Evolutionary conservation across 1,140 invertebrate genomes (phyloP).

Genomic region (Grapholita molesta): DNA sequence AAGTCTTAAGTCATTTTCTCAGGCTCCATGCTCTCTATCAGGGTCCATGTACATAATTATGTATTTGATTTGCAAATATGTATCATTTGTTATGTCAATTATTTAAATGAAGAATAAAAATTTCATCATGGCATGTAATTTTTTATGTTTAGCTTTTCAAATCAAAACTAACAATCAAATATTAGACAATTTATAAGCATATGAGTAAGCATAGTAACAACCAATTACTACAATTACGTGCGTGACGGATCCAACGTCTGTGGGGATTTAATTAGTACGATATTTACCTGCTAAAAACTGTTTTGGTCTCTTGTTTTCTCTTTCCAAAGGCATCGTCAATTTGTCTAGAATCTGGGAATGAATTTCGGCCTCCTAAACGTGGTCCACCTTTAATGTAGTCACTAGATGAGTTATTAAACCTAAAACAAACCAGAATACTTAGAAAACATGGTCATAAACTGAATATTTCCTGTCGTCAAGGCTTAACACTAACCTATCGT

Average conservation of each 20-base stretch:
- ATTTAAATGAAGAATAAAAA: too few species aligned
- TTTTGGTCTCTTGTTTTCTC: slow-evolving; percentile 74
- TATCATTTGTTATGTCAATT: too few species aligned
- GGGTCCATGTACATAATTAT: too few species aligned
- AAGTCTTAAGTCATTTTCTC: too few species aligned
- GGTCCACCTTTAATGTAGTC: slow-evolving; percentile 58
- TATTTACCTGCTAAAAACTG: slow-evolving; percentile 73
- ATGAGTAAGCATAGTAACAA: neutral
- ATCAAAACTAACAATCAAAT: neutral
- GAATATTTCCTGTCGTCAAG: slow-evolving; percentile 23
- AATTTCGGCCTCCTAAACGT: slow-evolving; percentile 47
- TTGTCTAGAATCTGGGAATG: slow-evolving; percentile 53
- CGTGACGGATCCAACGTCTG: neutral
- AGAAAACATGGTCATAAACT: slow-evolving; percentile 19
- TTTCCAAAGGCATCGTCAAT: slow-evolving; percentile 61
- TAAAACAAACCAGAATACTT: slow-evolving; percentile 24
- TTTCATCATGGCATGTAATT: too few species aligned
- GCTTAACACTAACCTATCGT: slow-evolving; percentile 66
- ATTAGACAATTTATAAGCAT: neutral
- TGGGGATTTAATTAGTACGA: neutral
- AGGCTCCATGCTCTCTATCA: too few species aligned
- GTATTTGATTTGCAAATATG: too few species aligned
- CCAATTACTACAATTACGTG: neutral
- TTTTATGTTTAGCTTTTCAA: too few species aligned
- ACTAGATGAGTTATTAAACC: slow-evolving; percentile 58